Percentiles rank a stretch among this genome's conserved stretches.
Conservation (phyloP, 2,888 invertebrate genomes). For the Germaria angustata region DNA sequence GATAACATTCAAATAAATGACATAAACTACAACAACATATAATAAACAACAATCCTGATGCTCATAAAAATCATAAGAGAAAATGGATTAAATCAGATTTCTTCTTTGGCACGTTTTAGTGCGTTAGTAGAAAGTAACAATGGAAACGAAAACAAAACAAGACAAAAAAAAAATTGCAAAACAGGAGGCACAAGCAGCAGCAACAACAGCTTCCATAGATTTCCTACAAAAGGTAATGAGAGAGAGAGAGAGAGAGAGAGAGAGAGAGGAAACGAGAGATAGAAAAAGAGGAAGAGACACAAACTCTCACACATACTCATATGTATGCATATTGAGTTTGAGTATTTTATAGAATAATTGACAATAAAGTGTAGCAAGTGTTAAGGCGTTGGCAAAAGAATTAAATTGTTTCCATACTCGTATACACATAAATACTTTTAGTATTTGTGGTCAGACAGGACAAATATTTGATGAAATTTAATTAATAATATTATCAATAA, state of each 20-base stretch:
- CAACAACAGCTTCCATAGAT: neutral
- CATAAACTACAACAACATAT: neutral
- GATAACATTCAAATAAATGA: neutral
- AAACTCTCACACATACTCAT: neutral
- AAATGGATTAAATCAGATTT: conserved; percentile 40
- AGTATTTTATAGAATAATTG: neutral
- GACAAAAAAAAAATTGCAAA: too few relatives aligned
- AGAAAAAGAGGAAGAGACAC: neutral
- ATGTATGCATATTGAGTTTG: neutral
- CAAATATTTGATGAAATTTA: too few relatives aligned
- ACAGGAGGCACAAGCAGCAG: neutral
- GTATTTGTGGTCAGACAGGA: neutral
- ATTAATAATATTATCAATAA: too few relatives aligned
- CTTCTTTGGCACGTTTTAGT: conserved; percentile 5
- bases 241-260: too few relatives aligned
- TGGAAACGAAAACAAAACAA: too few relatives aligned
- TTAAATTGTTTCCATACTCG: neutral
- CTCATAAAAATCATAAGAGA: conserved; percentile 12
- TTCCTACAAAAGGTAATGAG: too few relatives aligned
- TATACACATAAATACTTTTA: neutral
- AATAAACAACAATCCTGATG: conserved; percentile 23
- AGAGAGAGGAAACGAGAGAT: too few relatives aligned
- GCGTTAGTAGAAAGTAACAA: neutral
- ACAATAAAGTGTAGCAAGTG: conserved; percentile 23
- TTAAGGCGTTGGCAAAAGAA: conserved; percentile 37